Base-by-base conservation (phyloP, 2,113 vertebrate species). In the Prionailurus bengalensis region DNA sequence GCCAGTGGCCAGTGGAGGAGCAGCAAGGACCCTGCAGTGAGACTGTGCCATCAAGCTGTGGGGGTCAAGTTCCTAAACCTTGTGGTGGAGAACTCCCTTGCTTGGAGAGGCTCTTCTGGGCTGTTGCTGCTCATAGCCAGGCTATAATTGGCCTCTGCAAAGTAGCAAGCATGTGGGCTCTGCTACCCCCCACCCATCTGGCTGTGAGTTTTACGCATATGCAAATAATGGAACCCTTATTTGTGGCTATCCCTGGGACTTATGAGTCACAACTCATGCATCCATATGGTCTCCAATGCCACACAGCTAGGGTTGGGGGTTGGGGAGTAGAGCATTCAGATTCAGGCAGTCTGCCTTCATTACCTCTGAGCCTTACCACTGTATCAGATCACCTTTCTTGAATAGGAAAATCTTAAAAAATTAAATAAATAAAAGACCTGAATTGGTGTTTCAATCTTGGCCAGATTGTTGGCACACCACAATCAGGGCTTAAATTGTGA, bases 401-500 rank as follows among this genome's bases (percentile, higher is more conserved):
- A 89, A 61, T 65, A 93, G 61, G 33, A 88, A 89, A 91, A 91
- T 85, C 85, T 95, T 65, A 53, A 73, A 39, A 68, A 90, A 11
- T 55, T 6, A n/a, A 27, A 16, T 31, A 85, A 61, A 86, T 39
- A 89, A 95, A 90, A 87, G 55, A 21, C n/a, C 16, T 89, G 73
- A 86, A 33, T 93, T 95, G 76, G 58, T 82, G 63, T 19, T 74
- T 89, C 66, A 95, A 11, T 97, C 97, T 96, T 92, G 98, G 94
- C 89, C 81, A 97, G 76, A 65, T 89, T 42, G 45, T 98, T 97
- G 91, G 96, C 83, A 98, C 23, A 31, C 1, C 6, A 97, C 95
- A 96, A 85, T 93, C 63, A 39, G 48, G 74, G 33, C 66, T 97
- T 98, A 96, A 92, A 94, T 95, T 91, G 70, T 92, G 96, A 96